These are phyloP conservation scores for Sinocyclocheilus maitianheensis DNA, from an alignment of 2,113 vertebrate genomes.

Conservation along the genomic window DNA sequence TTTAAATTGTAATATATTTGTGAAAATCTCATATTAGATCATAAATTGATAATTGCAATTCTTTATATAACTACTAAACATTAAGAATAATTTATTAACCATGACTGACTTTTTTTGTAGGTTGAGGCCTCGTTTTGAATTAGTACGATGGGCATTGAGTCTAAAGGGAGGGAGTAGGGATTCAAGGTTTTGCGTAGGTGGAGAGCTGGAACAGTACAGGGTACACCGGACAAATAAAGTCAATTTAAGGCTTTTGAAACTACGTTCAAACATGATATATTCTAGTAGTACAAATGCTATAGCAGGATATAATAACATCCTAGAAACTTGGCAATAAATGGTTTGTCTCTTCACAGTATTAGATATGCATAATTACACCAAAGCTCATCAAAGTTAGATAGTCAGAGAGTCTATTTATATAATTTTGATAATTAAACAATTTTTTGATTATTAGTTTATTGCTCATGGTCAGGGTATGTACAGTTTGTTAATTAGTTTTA, in stretches of 20 bases:
- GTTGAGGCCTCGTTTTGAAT: slow-evolving; percentile 11
- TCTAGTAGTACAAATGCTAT: slow-evolving; percentile 19
- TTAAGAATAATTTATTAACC: slow-evolving; percentile 1
- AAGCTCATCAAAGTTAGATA: not conserved
- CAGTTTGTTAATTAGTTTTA: too few species aligned
- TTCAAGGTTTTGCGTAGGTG: slow-evolving; percentile 60
- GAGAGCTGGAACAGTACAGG: slow-evolving; percentile 43
- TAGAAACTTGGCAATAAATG: slow-evolving; percentile 2
- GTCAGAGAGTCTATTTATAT: not conserved
- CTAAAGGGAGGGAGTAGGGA: slow-evolving; percentile 43
- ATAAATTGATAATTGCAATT: not conserved
- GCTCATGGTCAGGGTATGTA: not conserved
- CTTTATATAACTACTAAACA: not conserved
- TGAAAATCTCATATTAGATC: too few species aligned
- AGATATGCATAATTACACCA: not conserved
- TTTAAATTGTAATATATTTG: not conserved
- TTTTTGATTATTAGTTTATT: not conserved
- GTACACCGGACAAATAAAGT: slow-evolving; percentile 51
- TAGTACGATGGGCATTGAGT: slow-evolving; percentile 13
- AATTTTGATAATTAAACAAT: not conserved
- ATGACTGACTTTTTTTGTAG: slow-evolving; percentile 24
- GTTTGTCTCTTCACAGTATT: not conserved
- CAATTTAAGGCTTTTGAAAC: slow-evolving; percentile 29
- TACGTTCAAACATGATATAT: not conserved
- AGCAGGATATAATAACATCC: slow-evolving; percentile 41